Conservation (phyloP, 2,797 vertebrate species). For the Etheostoma perlongum region DNA sequence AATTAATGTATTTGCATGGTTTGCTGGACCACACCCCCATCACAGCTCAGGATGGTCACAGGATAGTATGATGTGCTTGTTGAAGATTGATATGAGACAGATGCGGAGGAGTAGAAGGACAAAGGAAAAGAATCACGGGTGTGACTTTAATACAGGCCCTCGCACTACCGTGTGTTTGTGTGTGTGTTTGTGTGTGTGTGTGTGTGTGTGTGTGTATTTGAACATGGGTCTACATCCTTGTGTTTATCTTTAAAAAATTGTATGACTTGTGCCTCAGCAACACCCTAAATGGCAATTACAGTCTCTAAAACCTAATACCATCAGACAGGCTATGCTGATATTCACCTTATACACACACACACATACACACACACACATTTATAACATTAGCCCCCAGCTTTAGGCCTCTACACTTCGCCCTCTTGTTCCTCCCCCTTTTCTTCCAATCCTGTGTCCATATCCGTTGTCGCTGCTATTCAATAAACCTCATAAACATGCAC, state of each 20-base stretch:
- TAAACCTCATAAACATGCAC: conserved; percentile 26
- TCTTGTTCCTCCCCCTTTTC: conserved; percentile 8
- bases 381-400: conserved; percentile 19
- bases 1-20: too few species aligned
- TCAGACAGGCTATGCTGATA: conserved; percentile 14
- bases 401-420: conserved; percentile 15
- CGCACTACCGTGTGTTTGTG: too few species aligned
- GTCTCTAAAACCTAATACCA: conserved; percentile 25
- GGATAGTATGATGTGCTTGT: too few species aligned
- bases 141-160: too few species aligned
- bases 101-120: too few species aligned
- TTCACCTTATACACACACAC: not conserved
- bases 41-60: too few species aligned
- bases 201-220: not conserved
- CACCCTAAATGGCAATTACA: conserved; percentile 16
- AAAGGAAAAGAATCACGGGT: too few species aligned
- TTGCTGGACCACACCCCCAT: too few species aligned
- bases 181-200: not conserved
- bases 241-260: conserved; percentile 6
- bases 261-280: conserved; percentile 2
- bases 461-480: conserved; percentile 32
- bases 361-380: not conserved
- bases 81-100: too few species aligned
- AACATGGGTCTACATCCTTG: not conserved
- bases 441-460: conserved; percentile 31